Evolutionary conservation across 2,888 invertebrate species (phyloP).

Genomic region (Ichneumoninae sp.): DNA sequence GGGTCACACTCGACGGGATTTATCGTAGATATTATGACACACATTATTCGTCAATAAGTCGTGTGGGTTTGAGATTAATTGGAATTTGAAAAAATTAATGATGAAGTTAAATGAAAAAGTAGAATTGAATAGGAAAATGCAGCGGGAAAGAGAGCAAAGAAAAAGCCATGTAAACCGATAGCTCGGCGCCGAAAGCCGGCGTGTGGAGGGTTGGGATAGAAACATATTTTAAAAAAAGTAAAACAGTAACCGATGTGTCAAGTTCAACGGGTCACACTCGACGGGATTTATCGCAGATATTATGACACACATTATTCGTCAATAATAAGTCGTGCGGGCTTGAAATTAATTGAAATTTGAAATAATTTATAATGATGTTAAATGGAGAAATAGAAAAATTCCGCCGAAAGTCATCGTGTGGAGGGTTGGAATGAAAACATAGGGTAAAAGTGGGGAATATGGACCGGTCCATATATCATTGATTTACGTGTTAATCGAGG

Average conservation of each 20-base stretch:
- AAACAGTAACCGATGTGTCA: background rate
- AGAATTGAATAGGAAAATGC: background rate
- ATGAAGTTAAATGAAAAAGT: background rate
- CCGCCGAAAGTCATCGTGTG: too few species aligned
- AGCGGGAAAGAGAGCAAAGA: too few species aligned
- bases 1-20: background rate
- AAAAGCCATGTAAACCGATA: constrained; percentile 27
- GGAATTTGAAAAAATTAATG: background rate
- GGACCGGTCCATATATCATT: too few species aligned
- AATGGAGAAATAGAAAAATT: background rate
- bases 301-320: background rate
- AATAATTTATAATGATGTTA: background rate
- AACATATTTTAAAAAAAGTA: constrained; percentile 1
- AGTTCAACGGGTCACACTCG: constrained; percentile 3
- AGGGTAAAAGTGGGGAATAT: too few species aligned
- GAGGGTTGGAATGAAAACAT: too few species aligned
- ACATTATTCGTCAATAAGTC: background rate
- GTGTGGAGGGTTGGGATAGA: constrained; percentile 27
- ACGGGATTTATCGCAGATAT: background rate
- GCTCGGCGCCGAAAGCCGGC: constrained; percentile 35
- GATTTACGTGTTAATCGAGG: too few species aligned
- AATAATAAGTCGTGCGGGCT: background rate
- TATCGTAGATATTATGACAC: background rate
- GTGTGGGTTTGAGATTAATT: background rate
- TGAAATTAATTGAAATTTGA: background rate